Conservation (phyloP, 1,140 invertebrate genomes). For the Pogonus chalceus region DNA sequence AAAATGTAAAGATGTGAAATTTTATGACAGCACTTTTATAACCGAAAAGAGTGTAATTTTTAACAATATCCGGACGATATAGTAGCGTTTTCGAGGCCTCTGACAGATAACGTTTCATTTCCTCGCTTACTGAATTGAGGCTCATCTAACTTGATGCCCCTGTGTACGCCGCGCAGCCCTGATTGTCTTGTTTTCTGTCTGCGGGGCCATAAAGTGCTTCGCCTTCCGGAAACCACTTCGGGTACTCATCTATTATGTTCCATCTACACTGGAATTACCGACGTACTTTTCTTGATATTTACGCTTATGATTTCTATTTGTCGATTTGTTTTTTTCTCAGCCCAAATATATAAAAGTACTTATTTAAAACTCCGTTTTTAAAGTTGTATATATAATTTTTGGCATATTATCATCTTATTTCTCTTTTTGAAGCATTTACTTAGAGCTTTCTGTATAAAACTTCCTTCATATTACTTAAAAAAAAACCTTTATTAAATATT, state of each 20-base stretch:
- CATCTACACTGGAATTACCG: not conserved
- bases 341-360: too few species aligned
- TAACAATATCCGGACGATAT: not conserved
- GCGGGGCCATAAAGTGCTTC: not conserved
- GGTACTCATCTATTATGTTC: not conserved
- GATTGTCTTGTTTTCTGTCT: slow-evolving; percentile 4
- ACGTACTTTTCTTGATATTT: not conserved
- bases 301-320: too few species aligned
- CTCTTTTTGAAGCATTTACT: too few species aligned
- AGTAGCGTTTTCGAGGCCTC: not conserved
- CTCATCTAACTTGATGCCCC: not conserved
- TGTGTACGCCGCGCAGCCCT: too few species aligned
- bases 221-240: not conserved
- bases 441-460: too few species aligned
- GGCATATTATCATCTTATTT: too few species aligned
- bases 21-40: not conserved
- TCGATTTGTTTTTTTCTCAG: too few species aligned
- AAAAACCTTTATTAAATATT: too few species aligned
- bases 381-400: too few species aligned
- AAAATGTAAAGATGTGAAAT: too few species aligned
- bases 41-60: not conserved
- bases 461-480: too few species aligned
- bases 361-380: too few species aligned
- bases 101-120: not conserved
- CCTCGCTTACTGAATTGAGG: not conserved